A percentile compares a stretch with the other conserved stretches of the same genome.
phyloP scores from a whole-genome alignment of 1,140 invertebrate genomes.

The Limonius californicus region DNA sequence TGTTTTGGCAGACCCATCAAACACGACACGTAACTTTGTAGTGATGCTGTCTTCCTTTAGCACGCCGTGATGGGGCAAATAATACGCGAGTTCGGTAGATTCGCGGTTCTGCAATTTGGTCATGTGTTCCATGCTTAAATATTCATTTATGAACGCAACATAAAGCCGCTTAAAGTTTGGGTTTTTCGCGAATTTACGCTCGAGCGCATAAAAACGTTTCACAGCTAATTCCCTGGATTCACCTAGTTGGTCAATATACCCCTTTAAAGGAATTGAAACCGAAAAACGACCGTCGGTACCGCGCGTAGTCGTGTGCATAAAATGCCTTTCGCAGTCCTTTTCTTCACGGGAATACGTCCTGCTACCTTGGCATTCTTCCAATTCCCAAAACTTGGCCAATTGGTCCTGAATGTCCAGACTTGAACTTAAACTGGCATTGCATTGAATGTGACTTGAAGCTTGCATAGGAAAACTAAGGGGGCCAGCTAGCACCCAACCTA shows the following conservation, averaged over 20 bases:
- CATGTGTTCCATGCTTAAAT: too few relatives aligned
- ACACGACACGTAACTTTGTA: slow-evolving; percentile 38
- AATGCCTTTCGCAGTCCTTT: neutral
- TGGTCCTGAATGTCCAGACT: neutral
- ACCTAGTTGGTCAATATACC: neutral
- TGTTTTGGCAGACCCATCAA: slow-evolving; percentile 25
- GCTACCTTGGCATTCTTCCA: neutral
- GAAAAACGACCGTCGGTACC: neutral
- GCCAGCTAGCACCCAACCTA: too few relatives aligned
- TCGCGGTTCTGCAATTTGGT: too few relatives aligned
- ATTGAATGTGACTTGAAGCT: neutral
- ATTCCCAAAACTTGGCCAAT: too few relatives aligned
- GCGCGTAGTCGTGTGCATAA: neutral
- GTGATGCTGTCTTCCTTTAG: slow-evolving; percentile 27
- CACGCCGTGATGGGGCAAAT: slow-evolving; percentile 34
- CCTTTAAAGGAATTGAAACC: slow-evolving; percentile 18
- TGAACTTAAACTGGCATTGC: neutral
- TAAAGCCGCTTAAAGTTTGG: slow-evolving; percentile 25
- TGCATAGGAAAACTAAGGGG: too few relatives aligned
- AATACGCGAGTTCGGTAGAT: slow-evolving; percentile 21
- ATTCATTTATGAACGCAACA: neutral
- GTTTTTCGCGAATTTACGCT: slow-evolving; percentile 24
- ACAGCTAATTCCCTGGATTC: slow-evolving; percentile 17
- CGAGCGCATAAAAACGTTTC: slow-evolving; percentile 26
- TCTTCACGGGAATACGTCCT: neutral